phyloP scores from a whole-genome alignment of 2,888 invertebrate species.

The Hydriomena furcata region DNA sequence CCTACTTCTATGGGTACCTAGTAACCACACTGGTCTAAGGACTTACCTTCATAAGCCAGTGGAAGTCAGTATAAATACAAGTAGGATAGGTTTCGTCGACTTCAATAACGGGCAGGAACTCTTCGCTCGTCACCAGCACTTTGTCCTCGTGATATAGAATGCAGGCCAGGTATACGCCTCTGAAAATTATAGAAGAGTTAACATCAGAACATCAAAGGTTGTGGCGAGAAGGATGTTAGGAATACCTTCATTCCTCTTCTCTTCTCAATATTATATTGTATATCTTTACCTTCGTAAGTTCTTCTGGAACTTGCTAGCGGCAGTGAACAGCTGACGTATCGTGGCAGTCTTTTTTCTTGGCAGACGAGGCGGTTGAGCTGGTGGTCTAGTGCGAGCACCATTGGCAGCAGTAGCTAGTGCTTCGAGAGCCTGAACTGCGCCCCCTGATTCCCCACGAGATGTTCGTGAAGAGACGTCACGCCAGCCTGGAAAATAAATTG shows the following conservation, averaged over 20 bases:
- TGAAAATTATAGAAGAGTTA: conserved; percentile 55
- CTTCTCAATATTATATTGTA: too few species aligned
- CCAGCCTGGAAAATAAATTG: conserved; percentile 86
- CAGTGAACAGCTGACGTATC: conserved; percentile 97
- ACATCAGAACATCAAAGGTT: neutral
- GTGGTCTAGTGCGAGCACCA: conserved; percentile 56
- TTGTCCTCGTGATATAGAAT: conserved; percentile 97
- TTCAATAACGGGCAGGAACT: conserved; percentile 97
- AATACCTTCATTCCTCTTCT: too few species aligned
- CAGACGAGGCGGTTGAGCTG: conserved; percentile 86
- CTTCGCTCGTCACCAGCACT: conserved; percentile 97
- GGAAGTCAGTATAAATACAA: conserved; percentile 95
- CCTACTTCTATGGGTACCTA: too few species aligned
- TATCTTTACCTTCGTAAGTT: conserved; percentile 84
- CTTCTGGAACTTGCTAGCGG: conserved; percentile 98
- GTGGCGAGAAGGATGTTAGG: too few species aligned
- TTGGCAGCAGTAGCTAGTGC: conserved; percentile 85
- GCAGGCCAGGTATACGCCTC: conserved; percentile 97
- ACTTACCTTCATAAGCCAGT: conserved; percentile 97
- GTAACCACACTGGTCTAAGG: too few species aligned
- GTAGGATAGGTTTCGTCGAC: conserved; percentile 98
- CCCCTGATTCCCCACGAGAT: conserved; percentile 85
- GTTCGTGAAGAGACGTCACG: conserved; percentile 89
- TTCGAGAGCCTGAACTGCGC: conserved; percentile 87
- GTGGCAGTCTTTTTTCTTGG: conserved; percentile 94